phyloP scores from a whole-genome alignment of 2,888 invertebrate species.

The Eumerus sabulonum region DNA sequence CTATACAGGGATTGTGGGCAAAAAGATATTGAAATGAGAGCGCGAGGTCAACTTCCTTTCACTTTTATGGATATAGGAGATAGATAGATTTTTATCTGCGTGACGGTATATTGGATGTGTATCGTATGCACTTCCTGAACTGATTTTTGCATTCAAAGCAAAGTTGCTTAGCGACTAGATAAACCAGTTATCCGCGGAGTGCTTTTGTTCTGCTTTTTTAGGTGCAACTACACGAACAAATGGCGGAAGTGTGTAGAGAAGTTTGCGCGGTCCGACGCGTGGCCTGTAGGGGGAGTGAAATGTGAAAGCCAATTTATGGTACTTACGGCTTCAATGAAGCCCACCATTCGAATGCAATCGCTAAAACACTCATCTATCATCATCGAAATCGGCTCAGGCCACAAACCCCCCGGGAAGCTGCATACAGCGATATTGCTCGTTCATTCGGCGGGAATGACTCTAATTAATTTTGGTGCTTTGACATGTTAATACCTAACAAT shows the following conservation, averaged over 20 bases:
- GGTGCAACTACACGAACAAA: conserved; percentile 27
- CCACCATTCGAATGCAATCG: no score
- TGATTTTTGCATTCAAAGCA: conserved; percentile 37
- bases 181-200: conserved; percentile 36
- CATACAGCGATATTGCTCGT: no score
- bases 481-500: conserved; percentile 1
- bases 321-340: no score
- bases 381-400: no score
- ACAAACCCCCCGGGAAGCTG: no score
- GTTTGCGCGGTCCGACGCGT: neutral
- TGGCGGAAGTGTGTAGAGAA: conserved; percentile 41
- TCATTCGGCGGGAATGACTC: no score
- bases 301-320: no score
- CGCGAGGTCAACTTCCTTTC: conserved; percentile 61
- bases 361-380: no score
- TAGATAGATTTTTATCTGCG: neutral
- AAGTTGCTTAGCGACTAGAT: conserved; percentile 15
- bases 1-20: no score
- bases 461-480: no score
- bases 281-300: no score
- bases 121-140: conserved; percentile 53
- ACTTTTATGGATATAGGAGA: conserved; percentile 44
- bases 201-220: conserved; percentile 9
- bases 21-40: conserved; percentile 44
- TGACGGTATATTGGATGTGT: conserved; percentile 3